Conservation (phyloP, 2,113 vertebrate species). For the Menura novaehollandiae region DNA sequence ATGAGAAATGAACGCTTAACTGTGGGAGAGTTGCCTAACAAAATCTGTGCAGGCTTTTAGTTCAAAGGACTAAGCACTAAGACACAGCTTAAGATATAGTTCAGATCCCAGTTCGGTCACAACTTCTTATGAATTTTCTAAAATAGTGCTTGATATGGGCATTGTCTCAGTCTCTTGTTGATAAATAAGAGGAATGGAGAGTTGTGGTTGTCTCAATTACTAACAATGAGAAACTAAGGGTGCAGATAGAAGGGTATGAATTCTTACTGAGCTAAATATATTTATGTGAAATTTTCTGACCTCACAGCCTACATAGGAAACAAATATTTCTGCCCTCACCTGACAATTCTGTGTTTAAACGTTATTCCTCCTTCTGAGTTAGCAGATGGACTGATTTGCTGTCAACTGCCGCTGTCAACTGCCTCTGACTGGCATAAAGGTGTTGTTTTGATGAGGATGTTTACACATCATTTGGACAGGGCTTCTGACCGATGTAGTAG, state of each 20-base stretch:
- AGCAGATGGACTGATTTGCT: neutral
- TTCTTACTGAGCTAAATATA: neutral
- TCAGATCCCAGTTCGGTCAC: neutral
- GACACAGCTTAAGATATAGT: neutral
- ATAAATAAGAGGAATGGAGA: neutral
- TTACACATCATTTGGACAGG: neutral
- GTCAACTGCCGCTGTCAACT: neutral
- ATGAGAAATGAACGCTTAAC: neutral
- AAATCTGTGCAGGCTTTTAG: neutral
- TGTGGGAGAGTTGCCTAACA: neutral
- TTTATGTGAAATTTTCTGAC: neutral
- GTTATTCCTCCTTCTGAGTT: neutral
- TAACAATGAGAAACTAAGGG: neutral
- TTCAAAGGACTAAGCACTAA: neutral
- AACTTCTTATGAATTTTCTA: neutral
- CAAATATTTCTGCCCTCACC: neutral
- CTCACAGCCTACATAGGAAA: neutral
- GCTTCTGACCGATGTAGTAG: neutral
- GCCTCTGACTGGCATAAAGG: neutral
- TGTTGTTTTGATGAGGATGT: neutral
- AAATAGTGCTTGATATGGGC: neutral
- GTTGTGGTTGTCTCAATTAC: neutral
- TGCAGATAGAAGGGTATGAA: neutral
- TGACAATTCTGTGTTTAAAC: neutral
- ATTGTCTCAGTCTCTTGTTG: neutral